A percentile compares a stretch with the other conserved stretches of the same genome.
These are phyloP conservation scores for Iphiclides podalirius DNA, from an alignment of 2,888 invertebrate species.

Conservation along the genomic window DNA sequence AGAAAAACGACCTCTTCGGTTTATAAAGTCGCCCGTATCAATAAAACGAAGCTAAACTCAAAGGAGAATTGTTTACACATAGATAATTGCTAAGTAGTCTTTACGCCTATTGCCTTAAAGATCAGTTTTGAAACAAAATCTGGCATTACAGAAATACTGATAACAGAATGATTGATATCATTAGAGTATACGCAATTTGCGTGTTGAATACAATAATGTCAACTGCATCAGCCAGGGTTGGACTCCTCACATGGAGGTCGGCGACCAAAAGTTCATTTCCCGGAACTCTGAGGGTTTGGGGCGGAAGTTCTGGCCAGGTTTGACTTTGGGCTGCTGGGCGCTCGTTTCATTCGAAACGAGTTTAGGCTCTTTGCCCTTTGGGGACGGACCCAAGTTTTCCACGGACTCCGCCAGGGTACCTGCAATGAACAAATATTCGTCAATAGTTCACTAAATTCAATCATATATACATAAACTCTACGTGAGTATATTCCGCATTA, in stretches of 20 bases:
- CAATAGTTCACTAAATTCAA: no score
- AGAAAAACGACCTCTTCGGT: background rate
- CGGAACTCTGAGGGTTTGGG: conserved; percentile 86
- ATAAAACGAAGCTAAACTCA: background rate
- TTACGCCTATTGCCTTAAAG: background rate
- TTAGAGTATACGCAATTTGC: background rate
- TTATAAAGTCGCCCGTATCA: no score
- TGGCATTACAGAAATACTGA: conserved; percentile 11
- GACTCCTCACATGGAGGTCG: conserved; percentile 86
- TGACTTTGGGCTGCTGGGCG: conserved; percentile 49
- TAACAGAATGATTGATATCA: background rate
- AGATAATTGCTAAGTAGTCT: conserved; percentile 3
- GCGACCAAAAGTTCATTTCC: conserved; percentile 93
- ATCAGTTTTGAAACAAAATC: conserved; percentile 2
- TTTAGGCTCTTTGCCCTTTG: conserved; percentile 43
- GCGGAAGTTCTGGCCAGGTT: conserved; percentile 53
- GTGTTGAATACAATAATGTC: background rate
- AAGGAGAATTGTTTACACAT: no score
- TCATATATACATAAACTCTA: no score
- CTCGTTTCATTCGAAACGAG: conserved; percentile 34
- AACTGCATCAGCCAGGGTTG: background rate
- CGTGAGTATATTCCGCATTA: no score
- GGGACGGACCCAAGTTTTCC: conserved; percentile 67
- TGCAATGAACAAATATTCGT: no score
- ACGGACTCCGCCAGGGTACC: conserved; percentile 62